phyloP scores from a whole-genome alignment of 2,888 invertebrate species.

The Biston betularia region DNA sequence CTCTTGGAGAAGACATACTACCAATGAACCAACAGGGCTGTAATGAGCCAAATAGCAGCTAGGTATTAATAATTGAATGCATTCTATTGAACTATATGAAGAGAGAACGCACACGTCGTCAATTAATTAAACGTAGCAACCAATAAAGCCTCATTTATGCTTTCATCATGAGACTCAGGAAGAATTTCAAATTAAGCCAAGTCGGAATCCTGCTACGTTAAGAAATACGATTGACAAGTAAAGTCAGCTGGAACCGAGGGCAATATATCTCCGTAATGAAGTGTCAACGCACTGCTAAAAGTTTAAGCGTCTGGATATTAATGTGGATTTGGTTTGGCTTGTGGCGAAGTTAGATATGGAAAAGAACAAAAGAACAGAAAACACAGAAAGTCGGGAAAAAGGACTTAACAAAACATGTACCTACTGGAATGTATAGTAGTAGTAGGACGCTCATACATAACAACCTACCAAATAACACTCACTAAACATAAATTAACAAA shows the following conservation, averaged over 20 bases:
- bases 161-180: constrained; percentile 9
- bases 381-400: too few species aligned
- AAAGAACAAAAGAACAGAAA: not conserved
- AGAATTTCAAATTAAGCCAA: constrained; percentile 31
- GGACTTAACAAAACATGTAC: too few species aligned
- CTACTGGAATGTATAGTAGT: too few species aligned
- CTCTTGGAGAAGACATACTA: too few species aligned
- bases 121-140: too few species aligned
- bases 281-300: constrained; percentile 18
- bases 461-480: not conserved
- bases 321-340: not conserved
- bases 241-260: constrained; percentile 24
- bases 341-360: not conserved
- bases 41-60: too few species aligned
- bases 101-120: too few species aligned
- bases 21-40: too few species aligned
- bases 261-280: constrained; percentile 23
- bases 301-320: constrained; percentile 16
- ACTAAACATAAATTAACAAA: too few species aligned
- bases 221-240: constrained; percentile 30
- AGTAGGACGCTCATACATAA: not conserved
- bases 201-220: not conserved
- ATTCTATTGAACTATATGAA: too few species aligned
- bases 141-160: not conserved
- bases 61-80: too few species aligned